Evolutionary conservation across 2,888 invertebrate genomes (phyloP).

Genomic region (Cecidostiba fungosa): DNA sequence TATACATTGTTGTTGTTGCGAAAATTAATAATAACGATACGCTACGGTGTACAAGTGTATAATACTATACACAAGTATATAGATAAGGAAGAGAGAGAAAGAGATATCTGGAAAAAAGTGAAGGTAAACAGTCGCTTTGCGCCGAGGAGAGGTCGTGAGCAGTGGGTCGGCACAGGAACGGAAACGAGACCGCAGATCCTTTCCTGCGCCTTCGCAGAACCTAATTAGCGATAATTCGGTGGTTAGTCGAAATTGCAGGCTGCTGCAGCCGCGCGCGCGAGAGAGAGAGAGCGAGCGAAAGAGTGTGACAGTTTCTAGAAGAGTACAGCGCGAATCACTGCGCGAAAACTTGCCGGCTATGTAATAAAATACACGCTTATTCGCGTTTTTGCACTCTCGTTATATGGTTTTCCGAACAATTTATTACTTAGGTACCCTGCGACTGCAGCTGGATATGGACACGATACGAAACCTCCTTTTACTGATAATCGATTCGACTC

Average conservation of each 20-base stretch:
- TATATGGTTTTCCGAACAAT: slow-evolving; percentile 33
- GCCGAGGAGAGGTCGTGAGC: slow-evolving; percentile 10
- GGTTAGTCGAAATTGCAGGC: slow-evolving; percentile 23
- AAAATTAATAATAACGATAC: slow-evolving; percentile 19
- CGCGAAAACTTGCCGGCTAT: not conserved
- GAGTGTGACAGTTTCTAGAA: slow-evolving; percentile 37
- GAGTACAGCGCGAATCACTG: not conserved
- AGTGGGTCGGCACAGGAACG: not conserved
- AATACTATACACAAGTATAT: not conserved
- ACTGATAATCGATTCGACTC: slow-evolving; percentile 18
- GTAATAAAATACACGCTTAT: slow-evolving; percentile 18
- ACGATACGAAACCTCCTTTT: slow-evolving; percentile 6
- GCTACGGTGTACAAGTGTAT: not conserved
- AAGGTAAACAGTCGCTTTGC: slow-evolving; percentile 21
- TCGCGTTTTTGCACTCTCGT: slow-evolving; percentile 16
- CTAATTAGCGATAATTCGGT: slow-evolving; percentile 64
- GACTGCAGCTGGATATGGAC: not conserved
- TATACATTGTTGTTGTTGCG: not conserved
- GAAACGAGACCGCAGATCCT: slow-evolving; percentile 24
- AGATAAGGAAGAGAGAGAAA: not conserved
- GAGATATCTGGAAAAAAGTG: slow-evolving; percentile 32
- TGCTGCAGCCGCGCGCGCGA: not conserved
- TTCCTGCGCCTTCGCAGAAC: slow-evolving; percentile 62
- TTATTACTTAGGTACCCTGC: not conserved
- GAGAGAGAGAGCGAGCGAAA: not conserved